Conservation (phyloP, 2,113 vertebrate genomes). For the Aptenodytes forsteri region DNA sequence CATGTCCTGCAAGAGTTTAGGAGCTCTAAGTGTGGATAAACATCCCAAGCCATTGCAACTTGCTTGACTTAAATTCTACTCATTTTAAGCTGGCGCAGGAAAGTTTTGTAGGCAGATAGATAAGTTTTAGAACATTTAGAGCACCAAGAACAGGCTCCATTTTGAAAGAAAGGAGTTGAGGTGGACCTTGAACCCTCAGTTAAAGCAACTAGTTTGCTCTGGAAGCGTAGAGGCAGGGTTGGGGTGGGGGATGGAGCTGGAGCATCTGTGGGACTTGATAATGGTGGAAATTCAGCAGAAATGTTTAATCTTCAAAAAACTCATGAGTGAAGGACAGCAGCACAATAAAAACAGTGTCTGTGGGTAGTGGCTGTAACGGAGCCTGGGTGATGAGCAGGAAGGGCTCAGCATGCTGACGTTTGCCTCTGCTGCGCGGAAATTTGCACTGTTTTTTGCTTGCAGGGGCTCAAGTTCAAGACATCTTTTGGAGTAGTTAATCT, state of each 20-base stretch:
- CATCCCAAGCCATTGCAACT: not conserved
- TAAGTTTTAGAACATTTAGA: not conserved
- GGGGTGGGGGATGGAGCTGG: not conserved
- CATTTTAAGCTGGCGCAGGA: not conserved
- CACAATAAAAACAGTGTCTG: not conserved
- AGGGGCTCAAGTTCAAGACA: not conserved
- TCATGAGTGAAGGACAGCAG: not conserved
- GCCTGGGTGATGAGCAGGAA: not conserved
- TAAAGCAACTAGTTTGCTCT: not conserved
- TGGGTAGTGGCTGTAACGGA: not conserved
- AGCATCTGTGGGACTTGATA: not conserved
- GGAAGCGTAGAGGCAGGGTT: rapidly evolving
- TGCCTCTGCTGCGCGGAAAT: not conserved
- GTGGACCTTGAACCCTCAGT: not conserved
- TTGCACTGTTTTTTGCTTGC: not conserved
- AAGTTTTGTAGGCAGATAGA: not conserved
- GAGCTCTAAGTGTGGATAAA: not conserved
- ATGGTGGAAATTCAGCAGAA: not conserved
- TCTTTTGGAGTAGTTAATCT: not conserved
- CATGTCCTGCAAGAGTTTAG: not conserved
- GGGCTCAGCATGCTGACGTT: not conserved
- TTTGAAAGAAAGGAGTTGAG: not conserved
- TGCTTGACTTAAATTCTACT: not conserved
- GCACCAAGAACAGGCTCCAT: not conserved
- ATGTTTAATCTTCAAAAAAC: not conserved